Evolutionary conservation across 2,113 vertebrate genomes (phyloP), one percentile per base, ranked within the genome.

Genomic region (Myiagra hebetior): DNA sequence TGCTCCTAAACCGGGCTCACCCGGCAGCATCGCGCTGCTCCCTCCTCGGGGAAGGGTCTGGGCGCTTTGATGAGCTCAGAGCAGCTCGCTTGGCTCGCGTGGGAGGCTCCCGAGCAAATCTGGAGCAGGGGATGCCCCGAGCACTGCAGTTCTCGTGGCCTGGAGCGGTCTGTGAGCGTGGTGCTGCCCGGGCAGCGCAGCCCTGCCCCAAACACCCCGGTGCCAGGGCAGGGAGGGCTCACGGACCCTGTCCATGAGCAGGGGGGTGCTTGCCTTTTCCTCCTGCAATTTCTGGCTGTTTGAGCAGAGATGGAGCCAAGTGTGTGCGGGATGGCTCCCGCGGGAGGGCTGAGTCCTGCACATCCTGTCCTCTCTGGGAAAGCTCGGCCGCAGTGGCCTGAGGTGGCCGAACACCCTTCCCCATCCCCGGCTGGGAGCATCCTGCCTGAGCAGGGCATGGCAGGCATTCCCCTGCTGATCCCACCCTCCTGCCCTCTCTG

Each of bases 41-140:
- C 15, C 30, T 15, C 68, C 93, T 5, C 13, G 59, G 50, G 64
- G 91, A 77, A 39, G 74, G 39, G 30, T 52, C 74, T 52, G 0
- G 23, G 80, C 7, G 1, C 14, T 53, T 15, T 4, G 52, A 41
- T 28, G 55, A 28, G 53, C 68, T 52, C 26, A 20, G 15, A 49
- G 9, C 85, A 52, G 60, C 33, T 18, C 1, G 4, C 41, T 47
- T 1, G 1, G 56, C 41, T 78, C 50, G 0, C 0, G 2, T 1
- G 3, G 18, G 63, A 93, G 35, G 78, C 24, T 81, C 23, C 57
- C 27, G 2, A 7, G 50, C 26, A 2, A 46, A 13, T 42, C 35
- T 49, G 62, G 49, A 27, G 57, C 27, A 8, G 37, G 55, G 59
- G 41, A 7, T 2, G 10, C 13, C 30, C 35, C 0, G 1, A 39